Evolutionary conservation across 2,888 invertebrate species (phyloP), one percentile per base, ranked within the genome.

Genomic region (Stomorhina lunata): DNA sequence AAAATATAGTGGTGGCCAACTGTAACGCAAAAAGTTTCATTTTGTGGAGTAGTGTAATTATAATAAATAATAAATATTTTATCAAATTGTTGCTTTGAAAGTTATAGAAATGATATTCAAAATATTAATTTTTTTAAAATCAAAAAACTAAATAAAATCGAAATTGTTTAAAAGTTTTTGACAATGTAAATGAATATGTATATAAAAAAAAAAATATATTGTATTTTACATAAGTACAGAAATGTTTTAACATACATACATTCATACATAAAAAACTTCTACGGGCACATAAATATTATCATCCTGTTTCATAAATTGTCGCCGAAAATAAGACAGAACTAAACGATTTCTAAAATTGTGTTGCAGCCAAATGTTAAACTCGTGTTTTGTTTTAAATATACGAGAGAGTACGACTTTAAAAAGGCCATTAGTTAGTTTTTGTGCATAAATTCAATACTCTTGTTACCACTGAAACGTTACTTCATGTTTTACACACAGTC

Each of bases 321-420:
- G 53, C 27, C 17, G 17, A 55, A 68, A 68, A 55, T 50, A 27
- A 50, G 55, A 45, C 65, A 65, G 43, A 12, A 20, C 7, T 15
- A 20, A 29, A 20, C 55, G 53, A 29, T 55, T 55, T 55, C 37
- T 27, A 37, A 68, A 68, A 40, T 68, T 55, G 37, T 66, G 25
- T 37, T 37, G n/a, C 55, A 68, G 53, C 68, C 68, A 68, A 55
- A 68, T 40, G 10, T 55, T 50, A 27, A 4, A 66, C 27, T 29
- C 27, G 17, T 53, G 37, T 68, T 72, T 72, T 48, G 48, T 72
- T 72, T 59, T 34, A 59, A 72, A 61, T 72, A 48, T 34, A 59
- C 27, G 45, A 27, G n/a, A n/a, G n/a, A n/a, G 29, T 45, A 32
- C 20, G 25, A 25, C 9, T 25, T 59, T 48, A 59, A 72, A 45